Evolutionary conservation across 2,888 invertebrate species (phyloP).

Genomic region (Seira sanloemensis): DNA sequence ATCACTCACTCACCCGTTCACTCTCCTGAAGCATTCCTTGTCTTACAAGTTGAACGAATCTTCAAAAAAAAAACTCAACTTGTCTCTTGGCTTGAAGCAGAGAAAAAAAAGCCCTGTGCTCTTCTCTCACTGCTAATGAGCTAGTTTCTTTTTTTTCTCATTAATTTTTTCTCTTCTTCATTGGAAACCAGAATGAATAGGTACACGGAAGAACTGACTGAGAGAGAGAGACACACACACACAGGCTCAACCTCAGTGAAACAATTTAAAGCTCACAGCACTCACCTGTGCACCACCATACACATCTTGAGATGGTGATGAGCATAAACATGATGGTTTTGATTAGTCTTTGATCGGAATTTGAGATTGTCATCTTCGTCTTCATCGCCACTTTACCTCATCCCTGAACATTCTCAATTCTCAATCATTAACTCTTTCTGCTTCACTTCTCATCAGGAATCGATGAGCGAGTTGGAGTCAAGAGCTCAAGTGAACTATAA

Average conservation of each 20-base stretch:
- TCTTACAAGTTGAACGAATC: background rate
- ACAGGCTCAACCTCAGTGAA: background rate
- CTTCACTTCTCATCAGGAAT: constrained; percentile 47
- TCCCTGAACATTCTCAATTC: constrained; percentile 30
- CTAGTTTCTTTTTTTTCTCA: constrained; percentile 52
- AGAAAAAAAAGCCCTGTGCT: background rate
- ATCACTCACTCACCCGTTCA: constrained; percentile 14
- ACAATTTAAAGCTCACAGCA: background rate
- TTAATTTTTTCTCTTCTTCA: constrained; percentile 56
- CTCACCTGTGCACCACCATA: background rate
- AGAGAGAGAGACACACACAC: constrained; percentile 27
- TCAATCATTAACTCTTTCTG: constrained; percentile 54
- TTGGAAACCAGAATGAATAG: constrained; percentile 31
- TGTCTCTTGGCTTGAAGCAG: background rate
- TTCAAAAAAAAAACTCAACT: background rate
- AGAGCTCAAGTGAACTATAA: background rate
- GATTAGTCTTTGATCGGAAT: constrained; percentile 52
- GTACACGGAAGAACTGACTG: background rate
- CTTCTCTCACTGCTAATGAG: constrained; percentile 44
- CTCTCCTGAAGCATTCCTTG: background rate
- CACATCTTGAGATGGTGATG: constrained; percentile 23
- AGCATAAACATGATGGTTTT: constrained; percentile 22
- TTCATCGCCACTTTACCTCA: constrained; percentile 46
- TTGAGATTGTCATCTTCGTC: constrained; percentile 60
- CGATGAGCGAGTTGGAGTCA: background rate